Evolutionary conservation across 2,797 vertebrate species (phyloP), one percentile per base, ranked within the genome.

Genomic region (Cyprinella venusta): DNA sequence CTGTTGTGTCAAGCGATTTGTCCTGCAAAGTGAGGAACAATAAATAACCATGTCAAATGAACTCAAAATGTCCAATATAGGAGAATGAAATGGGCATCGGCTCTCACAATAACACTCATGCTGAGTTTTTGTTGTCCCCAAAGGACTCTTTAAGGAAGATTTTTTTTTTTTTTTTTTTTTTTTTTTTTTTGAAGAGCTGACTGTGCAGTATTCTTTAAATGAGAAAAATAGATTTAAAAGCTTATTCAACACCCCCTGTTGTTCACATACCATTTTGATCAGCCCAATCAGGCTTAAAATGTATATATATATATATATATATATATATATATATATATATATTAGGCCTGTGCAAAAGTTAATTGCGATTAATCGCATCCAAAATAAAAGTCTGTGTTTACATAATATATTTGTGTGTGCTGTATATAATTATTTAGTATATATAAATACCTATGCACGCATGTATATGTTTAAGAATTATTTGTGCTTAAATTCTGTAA

Each of bases 131-230:
- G 16, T 45, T 4, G n/a, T 16, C 75, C 24, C 24, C 59, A 3
- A 30, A 38, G 10, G 54, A 8, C n/a, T 33, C 42, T 61, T 76
- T 61, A n/a, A n/a, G 33, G 13, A 54, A 52, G 30, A 16, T 33
- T 64, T 45, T 15, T 30, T 30, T 45, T 42, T 50, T 15, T n/a
- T n/a, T n/a, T n/a, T n/a, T n/a, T n/a, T n/a, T n/a, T n/a, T n/a
- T n/a, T n/a, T n/a, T n/a, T n/a, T n/a, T n/a, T n/a, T n/a, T n/a
- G n/a, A 63, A 45, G 40, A 77, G 40, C 18, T 64, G 40, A 48
- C 40, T 30, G 40, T 77, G 75, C 75, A 63, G 38, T 24, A 13
- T 56, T 68, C 36, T 74, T 56, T 36, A 75, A 56, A 48, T 50
- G 12, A 50, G 59, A 50, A 64, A 78, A 78, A 36, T 8, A 33